These are phyloP conservation scores for Panthera tigris DNA, from an alignment of 2,113 vertebrate genomes.

Conservation along the genomic window DNA sequence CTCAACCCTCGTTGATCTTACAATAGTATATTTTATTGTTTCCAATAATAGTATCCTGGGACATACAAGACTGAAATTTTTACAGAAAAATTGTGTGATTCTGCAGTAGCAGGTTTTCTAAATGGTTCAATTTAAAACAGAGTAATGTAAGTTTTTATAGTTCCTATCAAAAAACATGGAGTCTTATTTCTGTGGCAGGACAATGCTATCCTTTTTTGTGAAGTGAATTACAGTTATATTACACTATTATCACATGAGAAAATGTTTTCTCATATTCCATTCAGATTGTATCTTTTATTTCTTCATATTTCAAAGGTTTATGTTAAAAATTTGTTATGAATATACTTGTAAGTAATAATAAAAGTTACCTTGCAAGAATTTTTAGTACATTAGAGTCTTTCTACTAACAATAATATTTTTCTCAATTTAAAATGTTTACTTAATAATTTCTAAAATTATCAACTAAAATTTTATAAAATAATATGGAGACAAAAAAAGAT, in stretches of 20 bases:
- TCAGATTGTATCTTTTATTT: conserved; percentile 63
- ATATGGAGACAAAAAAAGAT: not conserved
- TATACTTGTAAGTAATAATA: conserved; percentile 1
- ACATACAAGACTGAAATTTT: conserved; percentile 74
- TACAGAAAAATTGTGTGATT: conserved; percentile 74
- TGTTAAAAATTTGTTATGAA: conserved; percentile 54
- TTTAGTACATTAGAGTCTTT: not conserved
- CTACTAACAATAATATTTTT: not conserved
- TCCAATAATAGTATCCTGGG: conserved; percentile 76
- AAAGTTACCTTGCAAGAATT: not conserved
- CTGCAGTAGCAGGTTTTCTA: conserved; percentile 73
- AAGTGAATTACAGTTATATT: conserved; percentile 66
- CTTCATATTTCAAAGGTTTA: conserved; percentile 27
- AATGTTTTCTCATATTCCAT: conserved; percentile 55
- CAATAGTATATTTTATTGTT: conserved; percentile 81
- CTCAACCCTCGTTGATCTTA: conserved; percentile 82
- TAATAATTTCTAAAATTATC: not conserved
- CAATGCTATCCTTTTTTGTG: conserved; percentile 55
- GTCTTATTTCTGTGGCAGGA: conserved; percentile 59
- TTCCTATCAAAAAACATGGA: conserved; percentile 73
- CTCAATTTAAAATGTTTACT: conserved; percentile 55
- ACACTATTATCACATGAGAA: conserved; percentile 61
- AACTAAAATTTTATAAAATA: not conserved
- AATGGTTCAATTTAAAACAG: conserved; percentile 78
- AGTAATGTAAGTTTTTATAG: conserved; percentile 82